A percentile compares a stretch with the other conserved stretches of the same genome.
Conservation (phyloP, 1,140 invertebrate species). For the Conopomorpha cramerella region DNA sequence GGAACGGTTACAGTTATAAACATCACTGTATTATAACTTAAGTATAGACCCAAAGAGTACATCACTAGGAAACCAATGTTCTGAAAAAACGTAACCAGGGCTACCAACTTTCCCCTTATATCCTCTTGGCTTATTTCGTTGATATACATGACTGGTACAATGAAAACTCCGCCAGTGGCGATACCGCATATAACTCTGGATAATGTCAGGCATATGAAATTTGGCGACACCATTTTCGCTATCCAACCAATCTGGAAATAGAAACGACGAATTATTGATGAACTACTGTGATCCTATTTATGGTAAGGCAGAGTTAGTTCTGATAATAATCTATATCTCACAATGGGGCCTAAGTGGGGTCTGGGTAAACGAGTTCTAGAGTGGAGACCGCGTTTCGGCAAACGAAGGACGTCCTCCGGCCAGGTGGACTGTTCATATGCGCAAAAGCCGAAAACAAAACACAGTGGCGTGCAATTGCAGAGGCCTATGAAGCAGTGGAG, state of each 20-base stretch:
- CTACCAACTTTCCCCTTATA: constrained; percentile 60
- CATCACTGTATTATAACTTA: constrained; percentile 24
- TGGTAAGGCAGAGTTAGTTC: too few species aligned
- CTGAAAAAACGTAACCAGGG: constrained; percentile 47
- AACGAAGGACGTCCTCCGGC: too few species aligned
- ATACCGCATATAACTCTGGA: constrained; percentile 39
- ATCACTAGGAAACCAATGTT: constrained; percentile 61
- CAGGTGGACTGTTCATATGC: too few species aligned
- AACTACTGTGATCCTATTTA: background rate
- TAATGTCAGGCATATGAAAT: constrained; percentile 16
- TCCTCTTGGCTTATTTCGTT: constrained; percentile 60
- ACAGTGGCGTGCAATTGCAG: too few species aligned
- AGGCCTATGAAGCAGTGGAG: too few species aligned
- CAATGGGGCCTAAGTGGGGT: too few species aligned
- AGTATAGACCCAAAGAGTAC: constrained; percentile 54
- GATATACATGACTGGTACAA: constrained; percentile 60
- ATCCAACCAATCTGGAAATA: constrained; percentile 19
- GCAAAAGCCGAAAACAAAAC: too few species aligned
- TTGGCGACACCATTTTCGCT: constrained; percentile 23
- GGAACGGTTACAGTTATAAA: background rate
- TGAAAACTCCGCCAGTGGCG: constrained; percentile 47
- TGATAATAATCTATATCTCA: too few species aligned
- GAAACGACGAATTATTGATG: too few species aligned
- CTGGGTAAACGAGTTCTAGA: too few species aligned
- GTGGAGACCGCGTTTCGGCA: too few species aligned